Evolutionary conservation across 2,888 invertebrate species (phyloP), one percentile per base, ranked within the genome.

Genomic region (Emmelina monodactyla): DNA sequence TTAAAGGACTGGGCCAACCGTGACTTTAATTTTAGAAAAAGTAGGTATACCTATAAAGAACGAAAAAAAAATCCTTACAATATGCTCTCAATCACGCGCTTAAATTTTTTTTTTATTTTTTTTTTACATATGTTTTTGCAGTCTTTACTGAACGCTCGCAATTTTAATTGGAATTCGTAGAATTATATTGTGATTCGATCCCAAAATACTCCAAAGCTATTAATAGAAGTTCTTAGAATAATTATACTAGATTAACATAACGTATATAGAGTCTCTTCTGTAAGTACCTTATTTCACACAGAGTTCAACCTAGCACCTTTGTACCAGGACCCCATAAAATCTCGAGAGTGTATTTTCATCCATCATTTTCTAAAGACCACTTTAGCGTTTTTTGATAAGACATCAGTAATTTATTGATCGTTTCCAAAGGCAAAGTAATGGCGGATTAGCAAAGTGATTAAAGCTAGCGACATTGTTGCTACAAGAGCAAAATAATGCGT

Each of bases 341-440:
- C 25, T 3, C n/a, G n/a, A n/a, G 9, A 25, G 25, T n/a, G 25
- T 25, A 25, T 11, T 25, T 10, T 9, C 25, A 25, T 25, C 25
- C 9, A 25, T 25, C 25, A 25, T 11, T 25, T 25, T 25, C 9
- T 25, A 25, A n/a, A 25, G 11, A 9, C 25, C 11, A n/a, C 25
- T 25, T 25, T n/a, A 25, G 25, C n/a, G 31, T 31, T 31, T 31
- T 31, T 31, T 22, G 31, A 19, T 33, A 37, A 33, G 28, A 31
- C 33, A 32, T 33, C 33, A n/a, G 35, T 50, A 48, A 49, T 50
- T 48, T 47, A 52, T 47, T 28, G 35, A 15, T 38, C 32, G 28
- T 41, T 45, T 43, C 39, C 38, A 38, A n/a, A n/a, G 34, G 40
- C 42, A 15, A 15, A 4, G 16, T 31, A 25, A 10, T 25, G 25